These are phyloP conservation scores for Cyanoderma ruficeps DNA, from an alignment of 2,113 vertebrate species.

Conservation along the genomic window DNA sequence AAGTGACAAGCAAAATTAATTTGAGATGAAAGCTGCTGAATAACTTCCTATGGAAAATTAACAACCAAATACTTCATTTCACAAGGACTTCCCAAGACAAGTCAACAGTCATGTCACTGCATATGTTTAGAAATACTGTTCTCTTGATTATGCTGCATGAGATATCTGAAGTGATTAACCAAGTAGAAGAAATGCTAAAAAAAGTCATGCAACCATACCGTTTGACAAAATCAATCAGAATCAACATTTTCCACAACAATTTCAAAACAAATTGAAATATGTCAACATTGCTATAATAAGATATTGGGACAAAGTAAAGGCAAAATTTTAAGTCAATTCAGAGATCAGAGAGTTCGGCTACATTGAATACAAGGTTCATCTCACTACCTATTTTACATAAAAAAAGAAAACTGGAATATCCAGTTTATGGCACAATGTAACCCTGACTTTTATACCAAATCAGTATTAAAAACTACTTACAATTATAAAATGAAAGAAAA, in stretches of 20 bases:
- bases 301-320: background rate
- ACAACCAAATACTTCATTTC: slow-evolving; percentile 37
- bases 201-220: background rate
- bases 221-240: background rate
- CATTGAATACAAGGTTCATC: background rate
- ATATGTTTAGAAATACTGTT: background rate
- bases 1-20: slow-evolving; percentile 70
- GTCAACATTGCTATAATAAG: background rate
- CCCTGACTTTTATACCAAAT: background rate
- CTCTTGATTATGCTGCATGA: background rate
- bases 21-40: slow-evolving; percentile 32
- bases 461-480: background rate
- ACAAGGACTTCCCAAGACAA: slow-evolving; percentile 23
- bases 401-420: background rate
- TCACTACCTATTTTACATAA: background rate
- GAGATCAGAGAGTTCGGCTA: background rate
- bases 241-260: background rate
- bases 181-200: background rate
- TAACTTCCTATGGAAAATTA: slow-evolving; percentile 12
- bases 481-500: background rate
- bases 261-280: background rate
- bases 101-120: background rate
- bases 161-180: background rate
- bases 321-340: background rate
- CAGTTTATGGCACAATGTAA: background rate